Percentiles rank a stretch among this genome's conserved stretches.
Conservation (phyloP, 2,797 vertebrate species). For the Xyrichtys novacula region DNA sequence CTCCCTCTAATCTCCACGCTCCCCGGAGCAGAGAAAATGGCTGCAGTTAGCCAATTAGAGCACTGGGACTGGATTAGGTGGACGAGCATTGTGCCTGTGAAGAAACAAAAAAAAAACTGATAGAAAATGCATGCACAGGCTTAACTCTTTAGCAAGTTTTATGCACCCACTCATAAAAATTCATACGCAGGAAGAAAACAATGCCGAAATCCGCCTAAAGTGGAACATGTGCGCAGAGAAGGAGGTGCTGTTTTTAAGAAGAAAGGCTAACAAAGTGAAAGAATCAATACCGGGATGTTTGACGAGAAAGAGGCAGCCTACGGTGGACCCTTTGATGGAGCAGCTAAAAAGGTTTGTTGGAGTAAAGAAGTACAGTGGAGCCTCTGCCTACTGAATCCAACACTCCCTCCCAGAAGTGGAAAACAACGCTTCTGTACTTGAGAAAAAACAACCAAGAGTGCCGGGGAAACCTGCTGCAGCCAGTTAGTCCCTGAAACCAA, state of each 20-base stretch:
- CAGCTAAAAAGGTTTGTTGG: constrained; percentile 39
- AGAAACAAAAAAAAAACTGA: constrained; percentile 37
- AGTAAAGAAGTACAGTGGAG: constrained; percentile 44
- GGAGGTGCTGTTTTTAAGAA: constrained; percentile 47
- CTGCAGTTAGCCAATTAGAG: constrained; percentile 76
- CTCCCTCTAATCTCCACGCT: constrained; percentile 66
- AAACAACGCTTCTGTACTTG: constrained; percentile 28
- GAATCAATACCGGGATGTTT: constrained; percentile 56
- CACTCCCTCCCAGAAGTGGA: constrained; percentile 46
- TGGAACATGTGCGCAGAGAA: constrained; percentile 28
- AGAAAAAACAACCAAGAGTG: constrained; percentile 7
- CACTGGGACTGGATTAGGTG: constrained; percentile 70
- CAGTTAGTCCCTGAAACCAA: constrained; percentile 23
- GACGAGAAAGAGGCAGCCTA: constrained; percentile 26
- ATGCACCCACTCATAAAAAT: constrained; percentile 35
- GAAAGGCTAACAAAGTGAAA: constrained; percentile 54
- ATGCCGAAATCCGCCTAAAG: constrained; percentile 29
- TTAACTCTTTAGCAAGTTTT: constrained; percentile 3
- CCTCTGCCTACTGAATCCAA: constrained; percentile 52
- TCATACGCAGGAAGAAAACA: not conserved
- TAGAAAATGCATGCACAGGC: constrained; percentile 24
- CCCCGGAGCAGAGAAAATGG: constrained; percentile 70
- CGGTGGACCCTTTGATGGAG: constrained; percentile 63
- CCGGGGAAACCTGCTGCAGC: constrained; percentile 24
- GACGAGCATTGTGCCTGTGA: constrained; percentile 44